phyloP scores from a whole-genome alignment of 1,140 invertebrate species.

The Trichomalopsis sarcophagae region DNA sequence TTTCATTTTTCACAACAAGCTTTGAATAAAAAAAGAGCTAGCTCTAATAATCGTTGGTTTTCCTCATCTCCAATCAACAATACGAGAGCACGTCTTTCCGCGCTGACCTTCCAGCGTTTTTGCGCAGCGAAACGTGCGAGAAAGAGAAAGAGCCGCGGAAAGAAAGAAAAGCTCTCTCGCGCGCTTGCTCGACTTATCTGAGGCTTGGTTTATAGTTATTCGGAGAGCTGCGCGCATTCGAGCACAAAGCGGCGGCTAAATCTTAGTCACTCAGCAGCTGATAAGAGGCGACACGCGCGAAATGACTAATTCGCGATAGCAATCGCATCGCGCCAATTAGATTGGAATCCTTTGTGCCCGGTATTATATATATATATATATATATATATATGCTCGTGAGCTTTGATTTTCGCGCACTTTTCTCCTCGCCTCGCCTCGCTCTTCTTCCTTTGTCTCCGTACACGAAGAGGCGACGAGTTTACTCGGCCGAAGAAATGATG shows the following conservation, averaged over 20 bases:
- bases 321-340: conserved; percentile 50
- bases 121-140: background rate
- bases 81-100: no score
- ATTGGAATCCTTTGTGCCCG: conserved; percentile 46
- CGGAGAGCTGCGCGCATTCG: background rate
- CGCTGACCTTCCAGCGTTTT: background rate
- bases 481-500: background rate
- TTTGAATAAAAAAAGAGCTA: conserved; percentile 25
- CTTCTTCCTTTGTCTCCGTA: conserved; percentile 35
- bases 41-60: background rate
- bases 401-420: conserved; percentile 36
- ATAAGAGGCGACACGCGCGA: conserved; percentile 16
- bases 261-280: conserved; percentile 41
- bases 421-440: background rate
- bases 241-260: conserved; percentile 42
- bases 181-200: conserved; percentile 30
- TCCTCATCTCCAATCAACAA: background rate
- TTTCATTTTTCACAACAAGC: background rate
- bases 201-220: conserved; percentile 39
- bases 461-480: background rate
- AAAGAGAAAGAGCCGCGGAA: conserved; percentile 27
- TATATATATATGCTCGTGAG: background rate
- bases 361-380: background rate
- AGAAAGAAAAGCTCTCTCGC: conserved; percentile 39
- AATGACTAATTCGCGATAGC: conserved; percentile 49